Conservation (phyloP, 2,797 vertebrate genomes). For the Rhodeus uyekii region DNA sequence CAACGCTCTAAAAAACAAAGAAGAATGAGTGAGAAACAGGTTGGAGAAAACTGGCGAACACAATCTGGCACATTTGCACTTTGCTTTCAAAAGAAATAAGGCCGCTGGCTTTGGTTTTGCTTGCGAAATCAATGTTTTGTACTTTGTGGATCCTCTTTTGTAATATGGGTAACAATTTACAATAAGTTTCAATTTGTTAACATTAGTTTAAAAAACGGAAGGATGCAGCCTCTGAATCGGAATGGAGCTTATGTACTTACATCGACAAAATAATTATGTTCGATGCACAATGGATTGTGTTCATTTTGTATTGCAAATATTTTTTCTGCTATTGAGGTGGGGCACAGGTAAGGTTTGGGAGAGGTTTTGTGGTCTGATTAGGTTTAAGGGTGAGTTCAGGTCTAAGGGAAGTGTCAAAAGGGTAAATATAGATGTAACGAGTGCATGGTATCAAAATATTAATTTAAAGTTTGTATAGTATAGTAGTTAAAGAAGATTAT, state of each 20-base stretch:
- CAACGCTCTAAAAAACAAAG: constrained; percentile 70
- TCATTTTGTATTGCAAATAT: too few relatives aligned
- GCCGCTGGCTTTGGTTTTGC: not conserved
- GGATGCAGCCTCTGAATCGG: not conserved
- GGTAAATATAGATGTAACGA: not conserved
- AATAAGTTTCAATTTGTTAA: not conserved
- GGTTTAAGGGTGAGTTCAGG: too few relatives aligned
- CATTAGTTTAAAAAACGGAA: not conserved
- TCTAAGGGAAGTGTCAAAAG: not conserved
- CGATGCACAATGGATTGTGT: too few relatives aligned
- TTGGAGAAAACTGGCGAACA: not conserved
- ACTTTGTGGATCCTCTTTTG: not conserved
- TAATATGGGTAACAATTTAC: not conserved
- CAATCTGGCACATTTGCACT: not conserved
- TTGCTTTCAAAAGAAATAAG: not conserved
- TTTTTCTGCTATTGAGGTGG: too few relatives aligned
- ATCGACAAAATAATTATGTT: too few relatives aligned
- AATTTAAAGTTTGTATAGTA: not conserved
- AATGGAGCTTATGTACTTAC: not conserved
- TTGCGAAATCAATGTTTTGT: not conserved
- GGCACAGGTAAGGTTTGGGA: too few relatives aligned
- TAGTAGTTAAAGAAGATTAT: not conserved
- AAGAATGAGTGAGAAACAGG: not conserved
- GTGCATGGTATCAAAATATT: too few relatives aligned
- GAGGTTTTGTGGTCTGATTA: too few relatives aligned